phyloP scores from a whole-genome alignment of 2,113 vertebrate species.

The Pao palembangensis region DNA sequence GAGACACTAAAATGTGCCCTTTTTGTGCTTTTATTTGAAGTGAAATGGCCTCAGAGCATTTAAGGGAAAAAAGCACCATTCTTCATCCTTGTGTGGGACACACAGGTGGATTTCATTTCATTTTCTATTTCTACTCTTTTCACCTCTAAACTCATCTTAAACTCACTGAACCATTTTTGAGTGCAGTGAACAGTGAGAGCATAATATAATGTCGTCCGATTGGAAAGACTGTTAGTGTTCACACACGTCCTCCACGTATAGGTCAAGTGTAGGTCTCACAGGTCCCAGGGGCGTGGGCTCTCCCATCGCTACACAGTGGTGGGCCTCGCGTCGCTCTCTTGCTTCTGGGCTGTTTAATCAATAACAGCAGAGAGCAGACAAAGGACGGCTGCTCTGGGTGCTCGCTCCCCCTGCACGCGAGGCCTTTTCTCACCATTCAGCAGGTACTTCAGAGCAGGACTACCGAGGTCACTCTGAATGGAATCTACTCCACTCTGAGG shows the following conservation, averaged over 20 bases:
- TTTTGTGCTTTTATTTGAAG: too few relatives aligned
- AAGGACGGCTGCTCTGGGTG: constrained; percentile 50
- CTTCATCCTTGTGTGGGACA: too few relatives aligned
- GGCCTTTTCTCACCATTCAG: constrained; percentile 64
- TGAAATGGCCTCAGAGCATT: too few relatives aligned
- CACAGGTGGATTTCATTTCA: too few relatives aligned
- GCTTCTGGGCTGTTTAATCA: constrained; percentile 63
- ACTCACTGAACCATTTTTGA: too few relatives aligned
- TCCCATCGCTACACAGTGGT: constrained; percentile 66
- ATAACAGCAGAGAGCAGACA: constrained; percentile 60
- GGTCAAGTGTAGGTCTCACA: constrained; percentile 54
- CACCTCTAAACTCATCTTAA: too few relatives aligned
- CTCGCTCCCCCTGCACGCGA: constrained; percentile 36
- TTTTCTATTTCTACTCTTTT: too few relatives aligned
- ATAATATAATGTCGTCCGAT: too few relatives aligned
- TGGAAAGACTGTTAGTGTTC: background rate
- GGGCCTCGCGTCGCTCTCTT: constrained; percentile 49
- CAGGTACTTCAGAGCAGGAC: constrained; percentile 64
- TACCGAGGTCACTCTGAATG: constrained; percentile 70
- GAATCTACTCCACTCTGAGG: constrained; percentile 69
- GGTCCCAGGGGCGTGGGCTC: constrained; percentile 31
- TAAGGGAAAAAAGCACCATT: too few relatives aligned
- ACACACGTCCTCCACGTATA: constrained; percentile 31
- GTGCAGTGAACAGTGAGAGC: too few relatives aligned
- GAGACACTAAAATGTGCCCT: too few relatives aligned